phyloP scores from a whole-genome alignment of 2,113 vertebrate species.

The Tachycineta bicolor region DNA sequence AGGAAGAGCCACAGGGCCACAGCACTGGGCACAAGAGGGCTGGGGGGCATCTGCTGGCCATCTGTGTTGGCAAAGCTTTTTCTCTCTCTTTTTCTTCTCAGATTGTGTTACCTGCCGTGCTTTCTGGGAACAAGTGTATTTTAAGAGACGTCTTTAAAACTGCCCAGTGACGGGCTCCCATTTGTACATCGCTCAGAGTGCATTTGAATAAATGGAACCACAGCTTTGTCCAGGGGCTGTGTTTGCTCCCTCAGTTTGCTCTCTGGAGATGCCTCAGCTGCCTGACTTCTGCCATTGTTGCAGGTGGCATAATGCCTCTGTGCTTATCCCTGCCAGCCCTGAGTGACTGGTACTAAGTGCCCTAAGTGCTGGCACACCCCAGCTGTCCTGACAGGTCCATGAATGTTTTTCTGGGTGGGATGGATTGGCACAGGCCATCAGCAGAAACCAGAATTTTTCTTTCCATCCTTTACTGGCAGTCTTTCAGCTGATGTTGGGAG shows the following conservation, averaged over 20 bases:
- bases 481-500: background rate
- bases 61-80: background rate
- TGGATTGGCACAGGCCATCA: background rate
- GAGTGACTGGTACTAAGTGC: background rate
- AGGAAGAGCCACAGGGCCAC: background rate
- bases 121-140: constrained; percentile 17
- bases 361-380: background rate
- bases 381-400: background rate
- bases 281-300: background rate
- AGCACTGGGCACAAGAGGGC: background rate
- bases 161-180: background rate
- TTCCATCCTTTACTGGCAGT: background rate
- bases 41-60: background rate
- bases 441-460: constrained; percentile 4
- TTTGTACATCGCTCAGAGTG: rapidly evolving
- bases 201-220: background rate
- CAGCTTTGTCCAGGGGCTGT: background rate
- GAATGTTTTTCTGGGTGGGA: background rate
- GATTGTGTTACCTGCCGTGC: background rate
- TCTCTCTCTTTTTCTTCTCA: background rate
- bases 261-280: background rate
- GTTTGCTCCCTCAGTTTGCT: background rate
- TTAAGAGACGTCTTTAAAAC: background rate
- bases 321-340: background rate
- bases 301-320: background rate